Percentiles rank a stretch among this genome's conserved stretches.
Conservation (phyloP, 2,113 vertebrate species). For the Plestiodon gilberti region DNA sequence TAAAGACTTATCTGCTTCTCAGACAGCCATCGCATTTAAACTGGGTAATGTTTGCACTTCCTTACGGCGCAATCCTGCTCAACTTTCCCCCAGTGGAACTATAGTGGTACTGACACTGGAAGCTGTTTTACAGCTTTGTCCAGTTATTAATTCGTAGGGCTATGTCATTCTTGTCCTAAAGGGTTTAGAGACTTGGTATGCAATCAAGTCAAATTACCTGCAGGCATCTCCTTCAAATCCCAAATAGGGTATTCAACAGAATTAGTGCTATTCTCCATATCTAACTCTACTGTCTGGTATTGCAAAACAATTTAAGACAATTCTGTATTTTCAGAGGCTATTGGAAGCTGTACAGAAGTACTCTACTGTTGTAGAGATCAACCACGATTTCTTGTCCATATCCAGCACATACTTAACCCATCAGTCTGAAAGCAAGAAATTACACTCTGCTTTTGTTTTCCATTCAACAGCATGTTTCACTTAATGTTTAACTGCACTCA, state of each 20-base stretch:
- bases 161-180: conserved; percentile 10
- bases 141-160: too few species aligned
- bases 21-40: conserved; percentile 63
- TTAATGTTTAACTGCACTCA: conserved; percentile 1
- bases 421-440: not conserved
- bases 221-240: not conserved
- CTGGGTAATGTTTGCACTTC: conserved; percentile 43
- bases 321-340: conserved; percentile 26
- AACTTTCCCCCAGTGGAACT: too few species aligned
- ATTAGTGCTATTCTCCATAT: not conserved
- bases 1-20: conserved; percentile 53
- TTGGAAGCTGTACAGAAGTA: not conserved
- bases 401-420: conserved; percentile 9
- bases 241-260: conserved; percentile 20
- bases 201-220: conserved; percentile 12
- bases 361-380: not conserved
- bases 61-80: too few species aligned
- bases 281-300: conserved; percentile 18
- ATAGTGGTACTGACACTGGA: too few species aligned
- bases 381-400: conserved; percentile 12
- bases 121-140: too few species aligned
- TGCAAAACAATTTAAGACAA: conserved; percentile 16
- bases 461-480: conserved; percentile 32
- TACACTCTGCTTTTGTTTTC: conserved; percentile 2
- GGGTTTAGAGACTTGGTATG: conserved; percentile 4